Evolutionary conservation across 2,113 vertebrate species (phyloP), one percentile per base, ranked within the genome.

Genomic region (Gnathonemus echidnorhynchus): DNA sequence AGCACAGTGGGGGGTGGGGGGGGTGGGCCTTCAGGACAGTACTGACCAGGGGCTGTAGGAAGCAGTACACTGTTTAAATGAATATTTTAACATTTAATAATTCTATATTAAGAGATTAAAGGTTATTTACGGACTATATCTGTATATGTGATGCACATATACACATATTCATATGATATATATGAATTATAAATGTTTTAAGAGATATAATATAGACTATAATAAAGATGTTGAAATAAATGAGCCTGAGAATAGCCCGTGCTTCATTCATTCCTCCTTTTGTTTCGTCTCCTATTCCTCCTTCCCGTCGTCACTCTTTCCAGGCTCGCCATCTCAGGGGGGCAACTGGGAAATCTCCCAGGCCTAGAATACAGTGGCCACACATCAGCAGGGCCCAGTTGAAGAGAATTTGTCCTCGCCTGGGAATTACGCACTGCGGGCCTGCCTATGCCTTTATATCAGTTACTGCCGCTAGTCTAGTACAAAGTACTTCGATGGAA

Each of bases 131-230:
- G 95, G 94, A 95, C 92, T 95, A 95, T 95, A 94, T 95, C 93
- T 94, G 94, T 96, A 94, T 96, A 95, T 96, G 94, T 95, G 90
- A 92, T 87, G 92, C 45, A 91, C 95, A 95, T 96, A 95, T 96
- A 95, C 93, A 91, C 91, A 88, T 90, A 91, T 93, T 92, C 94
- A 95, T 94, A 95, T 93, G 94, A 94, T 92, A 94, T 87, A 92
- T 92, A 96, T 95, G 95, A 95, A 96, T 94, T 95, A 96, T 94
- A 96, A 93, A 95, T 95, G 95, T 96, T 96, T 96, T 96, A 96
- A 96, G 95, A 96, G 93, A 96, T 93, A 84, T 93, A 95, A 95
- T 96, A 95, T 95, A 96, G 94, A 95, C 94, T 96, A 95, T 96
- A 96, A 96, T 96, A 96, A 96, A 96, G 94, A 95, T 94, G 92